Conservation (phyloP, 2,113 vertebrate genomes). For the Ardeotis arabs region DNA sequence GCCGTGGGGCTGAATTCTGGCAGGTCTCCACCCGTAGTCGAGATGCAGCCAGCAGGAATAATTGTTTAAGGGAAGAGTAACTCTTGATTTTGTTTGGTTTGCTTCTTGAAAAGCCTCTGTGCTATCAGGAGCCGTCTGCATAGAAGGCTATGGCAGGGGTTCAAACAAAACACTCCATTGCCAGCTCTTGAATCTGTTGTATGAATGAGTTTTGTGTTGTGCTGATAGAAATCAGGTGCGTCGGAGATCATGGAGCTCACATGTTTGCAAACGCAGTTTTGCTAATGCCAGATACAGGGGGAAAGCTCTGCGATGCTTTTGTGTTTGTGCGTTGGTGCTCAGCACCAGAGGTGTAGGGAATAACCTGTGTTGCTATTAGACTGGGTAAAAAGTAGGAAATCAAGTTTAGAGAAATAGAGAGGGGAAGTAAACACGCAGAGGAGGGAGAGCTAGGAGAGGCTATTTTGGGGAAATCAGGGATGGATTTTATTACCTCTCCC, state of each 20-base stretch:
- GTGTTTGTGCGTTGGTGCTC: neutral
- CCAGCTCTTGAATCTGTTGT: neutral
- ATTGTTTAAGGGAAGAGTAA: neutral
- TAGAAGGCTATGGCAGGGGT: neutral
- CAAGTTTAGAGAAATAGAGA: neutral
- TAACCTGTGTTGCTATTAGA: neutral
- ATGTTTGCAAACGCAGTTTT: neutral
- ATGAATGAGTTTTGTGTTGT: neutral
- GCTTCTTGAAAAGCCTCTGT: neutral
- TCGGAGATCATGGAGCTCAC: neutral
- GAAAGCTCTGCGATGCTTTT: neutral
- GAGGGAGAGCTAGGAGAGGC: neutral
- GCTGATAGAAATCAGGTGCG: neutral
- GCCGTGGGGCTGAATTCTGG: neutral
- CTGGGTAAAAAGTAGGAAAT: neutral
- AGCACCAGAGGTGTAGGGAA: neutral
- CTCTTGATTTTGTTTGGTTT: neutral
- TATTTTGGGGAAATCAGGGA: neutral
- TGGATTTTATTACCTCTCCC: neutral
- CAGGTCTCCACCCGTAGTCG: neutral
- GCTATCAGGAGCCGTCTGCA: neutral
- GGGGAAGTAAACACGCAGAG: neutral
- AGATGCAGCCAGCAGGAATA: neutral
- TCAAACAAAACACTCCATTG: neutral
- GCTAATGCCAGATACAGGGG: neutral